phyloP scores from a whole-genome alignment of 2,797 vertebrate species.

The Diglossa cyanea region DNA sequence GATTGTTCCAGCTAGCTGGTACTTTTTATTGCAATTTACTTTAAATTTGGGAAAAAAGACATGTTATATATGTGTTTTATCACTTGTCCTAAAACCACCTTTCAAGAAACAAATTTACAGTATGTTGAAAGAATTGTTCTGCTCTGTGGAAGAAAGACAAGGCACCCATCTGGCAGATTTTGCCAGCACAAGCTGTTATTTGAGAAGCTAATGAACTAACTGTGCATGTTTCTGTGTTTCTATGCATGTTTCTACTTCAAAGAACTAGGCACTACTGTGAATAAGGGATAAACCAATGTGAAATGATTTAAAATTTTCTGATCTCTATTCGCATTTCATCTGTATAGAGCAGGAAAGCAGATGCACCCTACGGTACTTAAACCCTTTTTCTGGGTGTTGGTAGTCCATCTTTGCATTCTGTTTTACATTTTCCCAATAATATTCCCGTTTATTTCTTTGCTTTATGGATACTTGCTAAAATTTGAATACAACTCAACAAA shows the following conservation, averaged over 20 bases:
- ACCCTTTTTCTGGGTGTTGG: background rate
- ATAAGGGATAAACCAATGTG: background rate
- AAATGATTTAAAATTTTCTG: background rate
- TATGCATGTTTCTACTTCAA: background rate
- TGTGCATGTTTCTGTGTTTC: background rate
- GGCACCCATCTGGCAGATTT: background rate
- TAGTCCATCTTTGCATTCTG: background rate
- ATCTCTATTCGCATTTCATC: background rate
- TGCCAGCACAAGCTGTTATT: background rate
- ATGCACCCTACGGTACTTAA: background rate
- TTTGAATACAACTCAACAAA: background rate
- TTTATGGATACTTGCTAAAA: background rate
- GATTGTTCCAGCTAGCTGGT: background rate
- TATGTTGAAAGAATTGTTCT: background rate
- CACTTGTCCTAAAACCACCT: background rate
- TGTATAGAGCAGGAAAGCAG: background rate
- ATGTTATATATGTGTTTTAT: background rate
- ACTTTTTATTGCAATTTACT: background rate
- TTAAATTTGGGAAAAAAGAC: background rate
- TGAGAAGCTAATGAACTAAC: background rate
- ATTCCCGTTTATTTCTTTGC: background rate
- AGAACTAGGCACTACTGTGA: background rate
- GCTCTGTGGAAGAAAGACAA: background rate
- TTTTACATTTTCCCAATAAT: background rate
- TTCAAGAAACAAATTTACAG: background rate